Conservation (phyloP, 2,797 vertebrate genomes). For the Typhlichthys subterraneus region DNA sequence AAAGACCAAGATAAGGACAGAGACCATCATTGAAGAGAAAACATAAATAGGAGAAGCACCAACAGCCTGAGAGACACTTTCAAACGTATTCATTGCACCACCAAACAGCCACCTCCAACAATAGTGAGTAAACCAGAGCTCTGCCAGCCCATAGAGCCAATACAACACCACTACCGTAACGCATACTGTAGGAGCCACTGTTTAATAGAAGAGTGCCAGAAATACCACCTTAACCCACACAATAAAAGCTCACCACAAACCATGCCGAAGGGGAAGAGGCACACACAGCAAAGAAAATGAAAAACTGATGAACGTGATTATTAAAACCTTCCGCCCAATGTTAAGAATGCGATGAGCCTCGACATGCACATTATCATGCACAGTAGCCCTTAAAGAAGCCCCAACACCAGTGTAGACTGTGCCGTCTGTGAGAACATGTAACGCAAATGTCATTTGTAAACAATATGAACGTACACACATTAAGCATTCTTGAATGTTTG, state of each 20-base stretch:
- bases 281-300: too few species aligned
- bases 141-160: neutral
- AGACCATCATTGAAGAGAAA: neutral
- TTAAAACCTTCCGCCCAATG: too few species aligned
- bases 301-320: too few species aligned
- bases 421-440: too few species aligned
- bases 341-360: too few species aligned
- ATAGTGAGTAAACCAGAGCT: neutral
- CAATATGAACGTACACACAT: too few species aligned
- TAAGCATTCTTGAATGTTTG: too few species aligned
- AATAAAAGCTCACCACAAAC: neutral
- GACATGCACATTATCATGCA: too few species aligned
- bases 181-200: neutral
- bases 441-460: too few species aligned
- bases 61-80: neutral
- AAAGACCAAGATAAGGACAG: neutral
- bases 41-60: neutral
- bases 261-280: neutral
- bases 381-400: too few species aligned
- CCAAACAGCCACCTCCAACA: slow-evolving; percentile 1
- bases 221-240: neutral
- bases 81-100: slow-evolving; percentile 6
- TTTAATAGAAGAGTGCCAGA: neutral
- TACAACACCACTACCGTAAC: slow-evolving; percentile 1
- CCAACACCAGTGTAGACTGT: too few species aligned